phyloP scores from a whole-genome alignment of 64 coral and sea anemone species.

The Montipora cactus region DNA sequence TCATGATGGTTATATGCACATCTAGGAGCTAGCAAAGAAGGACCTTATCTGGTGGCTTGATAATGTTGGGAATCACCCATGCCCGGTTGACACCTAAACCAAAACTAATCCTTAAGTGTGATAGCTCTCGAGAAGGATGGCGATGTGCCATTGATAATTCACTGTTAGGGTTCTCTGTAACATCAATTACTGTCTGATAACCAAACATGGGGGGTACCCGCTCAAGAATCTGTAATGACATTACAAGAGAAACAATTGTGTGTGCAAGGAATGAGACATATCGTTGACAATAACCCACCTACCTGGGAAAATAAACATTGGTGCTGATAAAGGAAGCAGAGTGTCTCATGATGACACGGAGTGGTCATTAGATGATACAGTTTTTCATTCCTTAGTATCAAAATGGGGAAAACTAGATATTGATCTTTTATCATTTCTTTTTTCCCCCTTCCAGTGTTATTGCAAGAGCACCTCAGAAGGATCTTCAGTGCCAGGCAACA shows the following conservation, averaged over 20 bases:
- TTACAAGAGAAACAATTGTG: slow-evolving; percentile 23
- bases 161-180: neutral
- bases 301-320: slow-evolving; percentile 68
- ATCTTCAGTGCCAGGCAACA: neutral
- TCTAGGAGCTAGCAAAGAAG: slow-evolving; percentile 42
- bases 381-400: slow-evolving; percentile 7
- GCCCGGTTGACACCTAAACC: neutral
- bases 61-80: slow-evolving; percentile 28
- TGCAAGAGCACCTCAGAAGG: slow-evolving; percentile 25
- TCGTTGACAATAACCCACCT: slow-evolving; percentile 59
- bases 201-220: slow-evolving; percentile 79
- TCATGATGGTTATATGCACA: slow-evolving; percentile 8
- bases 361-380: slow-evolving; percentile 38
- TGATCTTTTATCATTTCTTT: slow-evolving; percentile 42
- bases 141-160: slow-evolving; percentile 57
- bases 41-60: slow-evolving; percentile 58
- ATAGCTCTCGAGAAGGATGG: slow-evolving; percentile 65
- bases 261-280: slow-evolving; percentile 66
- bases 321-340: slow-evolving; percentile 63
- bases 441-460: slow-evolving; percentile 69
- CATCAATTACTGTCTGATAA: slow-evolving; percentile 44
- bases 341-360: slow-evolving; percentile 54
- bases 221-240: slow-evolving; percentile 43
- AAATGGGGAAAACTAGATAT: slow-evolving; percentile 30
- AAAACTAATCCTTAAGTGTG: slow-evolving; percentile 5